Percentiles rank a stretch among this genome's conserved stretches.
Evolutionary conservation across 2,797 vertebrate genomes (phyloP).

Genomic region (Anniella stebbinsi): DNA sequence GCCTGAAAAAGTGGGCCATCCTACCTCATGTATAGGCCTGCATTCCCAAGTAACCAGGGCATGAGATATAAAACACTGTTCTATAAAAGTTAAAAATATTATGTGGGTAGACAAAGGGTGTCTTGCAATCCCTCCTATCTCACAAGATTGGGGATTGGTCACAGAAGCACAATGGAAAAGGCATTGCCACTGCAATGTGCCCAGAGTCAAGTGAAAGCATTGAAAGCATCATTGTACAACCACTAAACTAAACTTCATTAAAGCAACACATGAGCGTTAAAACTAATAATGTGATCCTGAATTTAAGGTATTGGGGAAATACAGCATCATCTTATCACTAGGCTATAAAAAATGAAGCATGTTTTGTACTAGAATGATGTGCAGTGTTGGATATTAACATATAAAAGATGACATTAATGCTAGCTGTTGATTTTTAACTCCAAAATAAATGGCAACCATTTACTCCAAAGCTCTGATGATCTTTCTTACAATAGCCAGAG

Average conservation of each 20-base stretch:
- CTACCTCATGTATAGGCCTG: no score
- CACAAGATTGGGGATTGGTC: no score
- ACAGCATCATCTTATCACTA: background rate
- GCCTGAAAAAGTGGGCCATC: no score
- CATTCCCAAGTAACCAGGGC: no score
- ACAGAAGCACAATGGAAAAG: slow-evolving; percentile 36
- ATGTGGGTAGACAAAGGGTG: no score
- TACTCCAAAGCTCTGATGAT: background rate
- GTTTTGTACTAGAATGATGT: slow-evolving; percentile 7
- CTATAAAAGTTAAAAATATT: no score
- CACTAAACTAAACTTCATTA: background rate
- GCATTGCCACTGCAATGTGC: slow-evolving; percentile 42
- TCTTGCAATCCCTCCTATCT: no score
- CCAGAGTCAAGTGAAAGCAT: background rate
- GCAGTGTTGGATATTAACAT: background rate
- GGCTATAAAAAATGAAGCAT: background rate
- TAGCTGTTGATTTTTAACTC: slow-evolving; percentile 15
- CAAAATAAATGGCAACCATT: slow-evolving; percentile 12
- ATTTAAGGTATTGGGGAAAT: background rate
- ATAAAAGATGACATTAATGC: slow-evolving; percentile 10
- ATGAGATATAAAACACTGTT: no score
- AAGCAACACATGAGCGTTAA: background rate
- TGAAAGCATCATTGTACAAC: background rate
- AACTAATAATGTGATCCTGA: background rate
- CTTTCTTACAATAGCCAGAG: background rate